phyloP scores from a whole-genome alignment of 1,140 invertebrate species.

The Solen grandis region DNA sequence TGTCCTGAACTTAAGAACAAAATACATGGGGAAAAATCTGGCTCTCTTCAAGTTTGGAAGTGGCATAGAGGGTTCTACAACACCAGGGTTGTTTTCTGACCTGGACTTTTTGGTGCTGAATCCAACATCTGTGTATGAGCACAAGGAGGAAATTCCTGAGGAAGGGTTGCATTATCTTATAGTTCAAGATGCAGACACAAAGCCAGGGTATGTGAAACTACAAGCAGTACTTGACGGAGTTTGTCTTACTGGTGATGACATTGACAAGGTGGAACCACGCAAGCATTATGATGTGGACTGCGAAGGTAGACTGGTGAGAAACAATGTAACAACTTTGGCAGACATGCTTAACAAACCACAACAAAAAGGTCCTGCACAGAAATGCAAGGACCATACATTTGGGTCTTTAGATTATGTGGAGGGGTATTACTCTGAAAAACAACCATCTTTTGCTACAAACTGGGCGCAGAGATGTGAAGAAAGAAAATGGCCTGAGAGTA shows the following conservation, averaged over 20 bases:
- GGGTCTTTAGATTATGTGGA: not conserved
- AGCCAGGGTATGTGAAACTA: not conserved
- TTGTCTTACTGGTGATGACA: not conserved
- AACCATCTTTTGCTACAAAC: not conserved
- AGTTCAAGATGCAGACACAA: not conserved
- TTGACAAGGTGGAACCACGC: not conserved
- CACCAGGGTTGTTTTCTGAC: not conserved
- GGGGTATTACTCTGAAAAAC: not conserved
- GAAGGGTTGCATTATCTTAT: not conserved
- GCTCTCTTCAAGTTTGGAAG: not conserved
- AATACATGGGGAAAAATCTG: not conserved
- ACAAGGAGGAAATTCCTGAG: not conserved
- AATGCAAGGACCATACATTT: not conserved
- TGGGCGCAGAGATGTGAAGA: not conserved
- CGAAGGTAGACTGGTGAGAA: not conserved
- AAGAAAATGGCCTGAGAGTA: not conserved
- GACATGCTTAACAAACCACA: not conserved
- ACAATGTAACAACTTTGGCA: not conserved
- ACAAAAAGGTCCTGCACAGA: not conserved
- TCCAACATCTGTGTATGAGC: not conserved
- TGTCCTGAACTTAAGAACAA: not conserved
- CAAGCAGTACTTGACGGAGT: not conserved
- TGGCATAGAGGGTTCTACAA: not conserved
- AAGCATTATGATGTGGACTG: not conserved
- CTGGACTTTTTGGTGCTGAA: not conserved